Conservation (phyloP, 1,140 invertebrate species). For the Schlechtendalia chinensis region DNA sequence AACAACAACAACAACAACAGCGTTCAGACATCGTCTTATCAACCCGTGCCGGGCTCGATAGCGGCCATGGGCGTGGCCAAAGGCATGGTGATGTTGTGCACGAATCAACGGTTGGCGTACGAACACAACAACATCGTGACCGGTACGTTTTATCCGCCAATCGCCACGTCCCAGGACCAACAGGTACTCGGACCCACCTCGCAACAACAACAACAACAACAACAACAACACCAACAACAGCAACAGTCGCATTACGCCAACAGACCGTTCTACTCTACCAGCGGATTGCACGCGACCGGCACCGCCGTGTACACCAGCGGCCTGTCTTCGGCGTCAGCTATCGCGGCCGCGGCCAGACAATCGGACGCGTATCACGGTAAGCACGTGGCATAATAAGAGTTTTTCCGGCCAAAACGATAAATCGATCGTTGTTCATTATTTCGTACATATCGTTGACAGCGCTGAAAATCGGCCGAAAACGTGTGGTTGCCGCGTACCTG, state of each 20-base stretch:
- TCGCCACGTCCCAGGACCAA: conserved; percentile 71
- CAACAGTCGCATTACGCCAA: conserved; percentile 53
- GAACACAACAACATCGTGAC: conserved; percentile 55
- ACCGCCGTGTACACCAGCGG: conserved; percentile 29
- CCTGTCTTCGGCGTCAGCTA: background rate
- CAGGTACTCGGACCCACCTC: conserved; percentile 54
- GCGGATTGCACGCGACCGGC: conserved; percentile 20
- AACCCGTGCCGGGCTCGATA: conserved; percentile 56
- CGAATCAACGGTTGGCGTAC: conserved; percentile 61
- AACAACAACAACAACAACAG: conserved; percentile 35
- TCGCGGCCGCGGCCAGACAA: background rate
- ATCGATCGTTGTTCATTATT: too few relatives aligned
- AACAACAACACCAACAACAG: conserved; percentile 52
- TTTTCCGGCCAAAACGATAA: too few relatives aligned
- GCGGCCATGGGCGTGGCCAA: conserved; percentile 78
- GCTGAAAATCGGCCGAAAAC: too few relatives aligned
- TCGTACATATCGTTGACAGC: too few relatives aligned
- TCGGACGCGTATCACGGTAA: conserved; percentile 32
- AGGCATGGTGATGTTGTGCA: conserved; percentile 83
- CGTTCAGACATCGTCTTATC: conserved; percentile 36
- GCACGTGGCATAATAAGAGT: background rate
- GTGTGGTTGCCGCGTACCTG: too few relatives aligned
- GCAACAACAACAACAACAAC: conserved; percentile 51
- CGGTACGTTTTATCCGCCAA: conserved; percentile 80
- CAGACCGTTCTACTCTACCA: conserved; percentile 38